Evolutionary conservation across 2,113 vertebrate genomes (phyloP), one percentile per base, ranked within the genome.

Genomic region (Amphilophus citrinellus): DNA sequence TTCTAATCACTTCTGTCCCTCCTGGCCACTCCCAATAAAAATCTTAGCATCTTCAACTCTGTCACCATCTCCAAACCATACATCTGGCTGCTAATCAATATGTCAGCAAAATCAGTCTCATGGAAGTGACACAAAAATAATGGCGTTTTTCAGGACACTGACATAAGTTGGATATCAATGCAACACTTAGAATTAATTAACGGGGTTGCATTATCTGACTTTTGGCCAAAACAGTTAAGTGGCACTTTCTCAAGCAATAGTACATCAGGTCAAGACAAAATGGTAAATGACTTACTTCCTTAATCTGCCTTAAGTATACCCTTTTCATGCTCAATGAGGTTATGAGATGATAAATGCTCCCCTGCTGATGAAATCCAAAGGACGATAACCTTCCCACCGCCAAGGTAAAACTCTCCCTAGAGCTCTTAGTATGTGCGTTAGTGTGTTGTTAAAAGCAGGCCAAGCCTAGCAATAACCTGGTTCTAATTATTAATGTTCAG

Each of bases 301-400:
- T 39, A 14, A 56, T 82, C 60, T 61, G 32, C 57, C 76, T 24
- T 65, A 59, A 79, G 57, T 56, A 56, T 66, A 32, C 85, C 62
- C 7, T 20, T 65, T 66, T 62, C 60, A 85, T 60, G 24, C 39
- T 61, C 80, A 71, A 22, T 57, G 62, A 83, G 61, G 77, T 71
- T 71, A 84, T 89, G 68, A 73, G 35, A 90, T 80, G 76, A 87
- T 91, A 76, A 89, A 76, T 24, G 61, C 71, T 63, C 84, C 57
- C 50, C 24, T 62, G 22, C 62, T 87, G 83, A 91, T 60, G 18
- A 57, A 88, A 89, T 82, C 59, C 44, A 60, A 56, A 77, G 58
- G 61, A 71, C 0, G 39, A 83, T 92, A 92, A 92, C 91, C 85
- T 94, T 89, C 89, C 92, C 82, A 2, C 88, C 68, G 87, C 89